These are phyloP conservation scores for Spisula solida DNA, from an alignment of 2,888 invertebrate genomes.

Conservation along the genomic window DNA sequence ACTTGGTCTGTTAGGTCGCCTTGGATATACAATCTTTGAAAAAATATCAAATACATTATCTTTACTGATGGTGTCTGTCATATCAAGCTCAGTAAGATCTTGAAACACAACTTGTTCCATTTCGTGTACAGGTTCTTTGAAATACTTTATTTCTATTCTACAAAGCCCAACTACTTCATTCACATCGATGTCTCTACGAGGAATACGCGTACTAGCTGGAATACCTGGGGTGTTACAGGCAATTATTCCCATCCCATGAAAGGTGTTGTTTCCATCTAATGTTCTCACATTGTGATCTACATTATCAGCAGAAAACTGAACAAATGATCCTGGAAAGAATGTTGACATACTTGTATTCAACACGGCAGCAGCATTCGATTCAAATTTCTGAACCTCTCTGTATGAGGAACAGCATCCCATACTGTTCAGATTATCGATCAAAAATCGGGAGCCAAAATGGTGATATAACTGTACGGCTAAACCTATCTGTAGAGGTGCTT, in stretches of 20 bases:
- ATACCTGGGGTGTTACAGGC: slow-evolving; percentile 69
- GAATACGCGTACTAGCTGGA: slow-evolving; percentile 11
- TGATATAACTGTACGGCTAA: slow-evolving; percentile 71
- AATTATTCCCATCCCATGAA: slow-evolving; percentile 77
- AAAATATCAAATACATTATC: slow-evolving; percentile 41
- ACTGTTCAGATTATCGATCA: slow-evolving; percentile 70
- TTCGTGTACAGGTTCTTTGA: not conserved
- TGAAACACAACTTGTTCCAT: not conserved
- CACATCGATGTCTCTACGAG: slow-evolving; percentile 19
- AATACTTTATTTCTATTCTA: slow-evolving; percentile 45
- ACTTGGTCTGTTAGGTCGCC: not conserved
- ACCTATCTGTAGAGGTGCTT: slow-evolving; percentile 70
- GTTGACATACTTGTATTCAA: slow-evolving; percentile 48
- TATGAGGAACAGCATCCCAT: slow-evolving; percentile 73
- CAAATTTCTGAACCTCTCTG: slow-evolving; percentile 69
- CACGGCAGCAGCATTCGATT: slow-evolving; percentile 65
- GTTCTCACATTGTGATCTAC: slow-evolving; percentile 76
- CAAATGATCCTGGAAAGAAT: slow-evolving; percentile 24
- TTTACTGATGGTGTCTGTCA: not conserved
- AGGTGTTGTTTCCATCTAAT: slow-evolving; percentile 74
- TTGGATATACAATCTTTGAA: not conserved
- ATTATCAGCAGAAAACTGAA: slow-evolving; percentile 76
- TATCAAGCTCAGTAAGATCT: slow-evolving; percentile 21
- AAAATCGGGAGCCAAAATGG: slow-evolving; percentile 66
- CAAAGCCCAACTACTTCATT: slow-evolving; percentile 35